Base-by-base conservation (phyloP, 1,140 invertebrate species). In the Triops longicaudatus region DNA sequence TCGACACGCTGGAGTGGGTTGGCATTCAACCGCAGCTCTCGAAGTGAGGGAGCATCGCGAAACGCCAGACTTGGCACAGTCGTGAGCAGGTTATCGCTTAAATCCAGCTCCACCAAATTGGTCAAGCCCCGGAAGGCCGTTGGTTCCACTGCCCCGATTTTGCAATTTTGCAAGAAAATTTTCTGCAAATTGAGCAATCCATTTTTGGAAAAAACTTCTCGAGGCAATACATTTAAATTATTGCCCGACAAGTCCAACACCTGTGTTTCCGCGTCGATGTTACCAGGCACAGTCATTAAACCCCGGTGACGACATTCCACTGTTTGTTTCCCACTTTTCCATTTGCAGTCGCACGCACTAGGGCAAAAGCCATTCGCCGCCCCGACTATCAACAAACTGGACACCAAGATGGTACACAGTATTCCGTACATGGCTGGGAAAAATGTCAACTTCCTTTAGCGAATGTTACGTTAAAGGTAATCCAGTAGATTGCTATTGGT, bases 241-340 rank as follows among this genome's bases (percentile, higher is more conserved):
- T 96, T 96, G 73, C 91, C 90, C 77, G 92, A 94, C 82, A 93
- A 87, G 84, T 96, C 93, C 80, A 97, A 85, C 78, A 97, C 93
- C 87, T 97, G 95, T 10, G 94, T 96, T 80, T 91, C 93, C 6
- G 91, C 88, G 83, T 95, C 92, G 74, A 96, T 90, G 78, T 88
- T 89, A 77, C 91, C 89, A 1, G 94, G 95, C 78, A 97, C 90
- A 50, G 89, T 90, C 79, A 91, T 93, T 73, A 96, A 87, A 41
- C 88, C 89, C 22, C 91, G 89, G 83, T 93, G 90, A 77, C 90
- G 88, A 84, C 94, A 97, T 85, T 95, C 94, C 26, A 95, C 93
- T 27, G 92, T 94, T 81, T 93, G 91, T 85, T 96, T 96, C 78
- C 94, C 94, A 81, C 91, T 89, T 85, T 95, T 94, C 95, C 95